Conservation (phyloP, 1,140 invertebrate species). For the Anagrus nilaparvatae region DNA sequence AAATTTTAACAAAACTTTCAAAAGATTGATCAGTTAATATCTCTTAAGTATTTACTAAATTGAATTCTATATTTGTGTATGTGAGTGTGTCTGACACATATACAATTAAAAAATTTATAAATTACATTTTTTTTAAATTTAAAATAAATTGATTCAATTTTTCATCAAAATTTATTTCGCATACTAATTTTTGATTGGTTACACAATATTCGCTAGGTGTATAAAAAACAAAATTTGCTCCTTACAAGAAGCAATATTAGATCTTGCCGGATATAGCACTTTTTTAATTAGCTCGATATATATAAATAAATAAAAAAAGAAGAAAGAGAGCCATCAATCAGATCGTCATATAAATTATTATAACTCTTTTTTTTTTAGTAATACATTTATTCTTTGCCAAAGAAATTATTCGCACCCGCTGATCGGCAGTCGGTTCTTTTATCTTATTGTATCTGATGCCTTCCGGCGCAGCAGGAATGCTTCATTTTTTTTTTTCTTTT, state of each 20-base stretch:
- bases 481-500: conserved; percentile 5
- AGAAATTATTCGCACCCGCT: conserved; percentile 6
- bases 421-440: conserved; percentile 11
- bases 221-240: not conserved
- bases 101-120: too few relatives aligned
- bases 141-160: conserved; percentile 9
- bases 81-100: too few relatives aligned
- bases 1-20: too few relatives aligned
- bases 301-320: too few relatives aligned
- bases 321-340: conserved; percentile 29
- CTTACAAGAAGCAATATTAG: conserved; percentile 11
- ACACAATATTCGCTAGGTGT: not conserved
- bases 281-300: conserved; percentile 29
- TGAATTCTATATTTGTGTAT: too few relatives aligned
- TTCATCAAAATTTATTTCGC: conserved; percentile 12
- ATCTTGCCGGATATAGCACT: conserved; percentile 7
- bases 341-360: conserved; percentile 19
- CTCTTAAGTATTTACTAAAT: too few relatives aligned
- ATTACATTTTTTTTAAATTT: too few relatives aligned
- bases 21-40: too few relatives aligned
- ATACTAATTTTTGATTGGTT: conserved; percentile 10
- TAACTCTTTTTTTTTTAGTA: not conserved
- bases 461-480: conserved; percentile 11
- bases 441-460: conserved; percentile 18
- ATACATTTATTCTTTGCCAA: not conserved